phyloP scores from a whole-genome alignment of 2,797 vertebrate genomes.

The Poeciliopsis gracilis region DNA sequence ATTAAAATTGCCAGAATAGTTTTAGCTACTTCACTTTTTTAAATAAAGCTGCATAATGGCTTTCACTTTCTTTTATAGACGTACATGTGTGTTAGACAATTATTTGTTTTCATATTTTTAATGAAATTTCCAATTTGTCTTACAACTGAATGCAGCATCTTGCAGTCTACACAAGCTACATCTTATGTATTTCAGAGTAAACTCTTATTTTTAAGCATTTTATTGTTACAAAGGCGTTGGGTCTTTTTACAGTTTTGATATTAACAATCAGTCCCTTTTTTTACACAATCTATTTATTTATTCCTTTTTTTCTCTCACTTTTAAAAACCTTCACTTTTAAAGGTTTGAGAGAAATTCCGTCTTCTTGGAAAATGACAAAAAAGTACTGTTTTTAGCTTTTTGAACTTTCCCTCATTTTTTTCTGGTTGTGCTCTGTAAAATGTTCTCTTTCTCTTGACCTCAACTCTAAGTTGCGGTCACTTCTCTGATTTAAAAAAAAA shows the following conservation, averaged over 20 bases:
- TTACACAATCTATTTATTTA: neutral
- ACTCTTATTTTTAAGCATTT: neutral
- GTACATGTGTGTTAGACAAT: too few species aligned
- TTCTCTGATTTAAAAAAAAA: neutral
- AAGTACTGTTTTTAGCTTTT: conserved; percentile 33
- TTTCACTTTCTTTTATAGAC: too few species aligned
- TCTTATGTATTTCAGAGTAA: neutral
- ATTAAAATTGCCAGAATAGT: too few species aligned
- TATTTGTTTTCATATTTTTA: too few species aligned
- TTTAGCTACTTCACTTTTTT: too few species aligned
- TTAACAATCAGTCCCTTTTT: neutral
- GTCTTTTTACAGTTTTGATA: neutral
- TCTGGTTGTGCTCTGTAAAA: neutral
- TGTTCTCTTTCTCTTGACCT: neutral
- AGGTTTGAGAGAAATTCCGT: conserved; percentile 27
- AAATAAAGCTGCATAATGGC: too few species aligned
- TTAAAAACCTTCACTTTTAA: neutral
- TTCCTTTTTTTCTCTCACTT: neutral
- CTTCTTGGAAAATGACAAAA: conserved; percentile 25
- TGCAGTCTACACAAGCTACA: neutral
- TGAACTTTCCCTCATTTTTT: neutral
- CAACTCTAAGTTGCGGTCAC: neutral
- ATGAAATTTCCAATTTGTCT: neutral
- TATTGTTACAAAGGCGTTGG: neutral
- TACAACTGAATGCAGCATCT: neutral